Evolutionary conservation across 2,113 vertebrate species (phyloP).

Genomic region (Melanotaenia duboulayi): DNA sequence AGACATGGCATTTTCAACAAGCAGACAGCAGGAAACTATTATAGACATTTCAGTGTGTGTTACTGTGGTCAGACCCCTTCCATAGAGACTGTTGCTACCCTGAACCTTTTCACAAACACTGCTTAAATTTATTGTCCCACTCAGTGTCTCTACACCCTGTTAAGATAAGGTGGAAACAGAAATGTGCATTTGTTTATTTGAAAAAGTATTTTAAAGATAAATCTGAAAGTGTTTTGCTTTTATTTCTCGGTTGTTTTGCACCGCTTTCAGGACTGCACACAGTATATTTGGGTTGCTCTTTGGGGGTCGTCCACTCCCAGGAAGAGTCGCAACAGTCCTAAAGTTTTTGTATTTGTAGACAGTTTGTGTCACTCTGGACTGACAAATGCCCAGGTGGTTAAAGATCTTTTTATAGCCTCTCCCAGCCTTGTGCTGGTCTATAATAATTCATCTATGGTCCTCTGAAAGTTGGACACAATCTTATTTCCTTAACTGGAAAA

Average conservation of each 20-base stretch:
- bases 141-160: too few species aligned
- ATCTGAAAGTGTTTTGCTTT: too few species aligned
- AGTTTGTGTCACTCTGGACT: background rate
- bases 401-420: conserved; percentile 7
- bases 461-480: conserved; percentile 1
- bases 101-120: too few species aligned
- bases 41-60: background rate
- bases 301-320: background rate
- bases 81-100: background rate
- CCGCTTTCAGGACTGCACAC: background rate
- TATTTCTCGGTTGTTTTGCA: background rate
- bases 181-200: too few species aligned
- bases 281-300: background rate
- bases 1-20: background rate
- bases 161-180: too few species aligned
- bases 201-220: too few species aligned
- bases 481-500: background rate
- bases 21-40: too few species aligned
- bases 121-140: too few species aligned
- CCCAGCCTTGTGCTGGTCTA: background rate
- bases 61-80: background rate
- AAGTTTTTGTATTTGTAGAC: conserved; percentile 1
- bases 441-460: background rate
- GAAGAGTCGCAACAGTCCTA: background rate
- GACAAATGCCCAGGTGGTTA: background rate